Percentiles rank a stretch among this genome's conserved stretches.
Evolutionary conservation across 2,888 invertebrate species (phyloP).

Genomic region (Sthenelais limicola): DNA sequence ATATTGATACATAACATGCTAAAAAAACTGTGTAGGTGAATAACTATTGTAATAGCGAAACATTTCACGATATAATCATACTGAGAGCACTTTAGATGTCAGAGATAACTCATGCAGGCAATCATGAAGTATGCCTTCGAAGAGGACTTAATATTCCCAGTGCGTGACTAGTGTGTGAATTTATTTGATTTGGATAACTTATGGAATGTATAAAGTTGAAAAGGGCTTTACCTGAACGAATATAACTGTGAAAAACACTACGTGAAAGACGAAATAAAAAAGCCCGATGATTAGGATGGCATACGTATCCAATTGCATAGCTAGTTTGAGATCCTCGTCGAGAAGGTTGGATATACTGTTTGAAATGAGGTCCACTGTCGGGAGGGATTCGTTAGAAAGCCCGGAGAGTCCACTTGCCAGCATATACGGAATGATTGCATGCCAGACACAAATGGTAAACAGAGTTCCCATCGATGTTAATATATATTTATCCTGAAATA

Average conservation of each 20-base stretch:
- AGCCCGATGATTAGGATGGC: slow-evolving; percentile 30
- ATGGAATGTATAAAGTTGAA: too few relatives aligned
- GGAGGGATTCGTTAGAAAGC: background rate
- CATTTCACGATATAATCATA: too few relatives aligned
- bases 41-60: too few relatives aligned
- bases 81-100: too few relatives aligned
- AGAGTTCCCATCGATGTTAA: slow-evolving; percentile 48
- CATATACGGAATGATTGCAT: slow-evolving; percentile 44
- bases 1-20: too few relatives aligned
- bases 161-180: too few relatives aligned
- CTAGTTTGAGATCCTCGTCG: slow-evolving; percentile 6
- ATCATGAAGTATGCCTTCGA: too few relatives aligned
- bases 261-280: slow-evolving; percentile 44
- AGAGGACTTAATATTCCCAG: too few relatives aligned
- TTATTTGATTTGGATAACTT: too few relatives aligned
- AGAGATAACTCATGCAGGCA: too few relatives aligned
- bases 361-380: background rate
- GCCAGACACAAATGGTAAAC: slow-evolving; percentile 47
- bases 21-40: too few relatives aligned
- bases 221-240: slow-evolving; percentile 38
- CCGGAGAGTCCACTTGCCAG: background rate
- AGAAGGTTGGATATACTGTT: background rate
- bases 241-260: slow-evolving; percentile 44
- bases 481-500: slow-evolving; percentile 48
- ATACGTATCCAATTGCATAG: slow-evolving; percentile 37